phyloP scores from a whole-genome alignment of 1,140 invertebrate genomes.

The Drosophila persimilis region DNA sequence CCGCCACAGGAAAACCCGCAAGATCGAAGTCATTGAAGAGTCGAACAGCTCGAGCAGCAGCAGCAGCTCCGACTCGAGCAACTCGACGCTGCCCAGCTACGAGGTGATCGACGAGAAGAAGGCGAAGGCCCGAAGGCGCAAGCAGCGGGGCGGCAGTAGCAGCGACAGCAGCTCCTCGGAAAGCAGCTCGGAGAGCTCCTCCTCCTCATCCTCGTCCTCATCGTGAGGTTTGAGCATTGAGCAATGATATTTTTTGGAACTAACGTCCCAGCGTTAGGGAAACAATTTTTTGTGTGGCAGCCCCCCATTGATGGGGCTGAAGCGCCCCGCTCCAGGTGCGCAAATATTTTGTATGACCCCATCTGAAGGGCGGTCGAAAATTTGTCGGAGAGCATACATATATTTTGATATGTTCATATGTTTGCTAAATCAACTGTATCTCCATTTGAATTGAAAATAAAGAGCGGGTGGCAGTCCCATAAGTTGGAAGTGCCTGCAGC shows the following conservation, averaged over 20 bases:
- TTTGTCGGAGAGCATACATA: slow-evolving; percentile 34
- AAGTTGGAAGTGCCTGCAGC: slow-evolving; percentile 26
- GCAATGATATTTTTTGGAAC: slow-evolving; percentile 29
- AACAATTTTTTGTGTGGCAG: slow-evolving; percentile 53
- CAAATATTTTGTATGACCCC: slow-evolving; percentile 41
- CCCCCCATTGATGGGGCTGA: slow-evolving; percentile 23
- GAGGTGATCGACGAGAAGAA: slow-evolving; percentile 82
- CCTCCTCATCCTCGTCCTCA: slow-evolving; percentile 69
- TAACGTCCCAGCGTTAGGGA: slow-evolving; percentile 46
- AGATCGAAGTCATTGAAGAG: slow-evolving; percentile 77
- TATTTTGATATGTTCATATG: slow-evolving; percentile 61
- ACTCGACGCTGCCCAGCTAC: slow-evolving; percentile 79
- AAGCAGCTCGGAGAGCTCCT: slow-evolving; percentile 59
- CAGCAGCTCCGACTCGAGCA: slow-evolving; percentile 66
- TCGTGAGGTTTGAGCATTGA: slow-evolving; percentile 40
- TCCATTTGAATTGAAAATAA: slow-evolving; percentile 56
- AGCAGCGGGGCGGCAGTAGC: slow-evolving; percentile 50
- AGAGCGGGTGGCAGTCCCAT: slow-evolving; percentile 22
- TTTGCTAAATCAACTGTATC: slow-evolving; percentile 11
- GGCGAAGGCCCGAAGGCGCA: slow-evolving; percentile 42
- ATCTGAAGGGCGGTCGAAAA: slow-evolving; percentile 2
- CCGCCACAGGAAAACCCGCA: slow-evolving; percentile 61
- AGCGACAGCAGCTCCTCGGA: slow-evolving; percentile 61
- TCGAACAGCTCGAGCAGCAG: slow-evolving; percentile 63
- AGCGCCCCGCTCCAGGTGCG: slow-evolving; percentile 3